Conservation (phyloP, 1,140 invertebrate genomes). For the Chrysoperla carnea region DNA sequence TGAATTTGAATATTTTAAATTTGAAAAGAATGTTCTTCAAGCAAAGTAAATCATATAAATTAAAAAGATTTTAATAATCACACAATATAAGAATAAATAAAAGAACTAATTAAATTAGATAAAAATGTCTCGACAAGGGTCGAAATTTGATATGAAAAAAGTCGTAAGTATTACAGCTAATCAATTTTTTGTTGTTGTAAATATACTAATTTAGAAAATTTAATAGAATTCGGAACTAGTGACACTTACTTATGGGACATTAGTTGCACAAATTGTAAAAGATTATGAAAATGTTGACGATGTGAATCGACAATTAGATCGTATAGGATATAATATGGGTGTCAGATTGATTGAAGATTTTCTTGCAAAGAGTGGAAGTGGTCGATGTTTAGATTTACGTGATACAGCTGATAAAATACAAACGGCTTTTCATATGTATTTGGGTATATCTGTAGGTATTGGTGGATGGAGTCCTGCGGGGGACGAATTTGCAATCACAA, state of each 20-base stretch:
- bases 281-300: conserved; percentile 90
- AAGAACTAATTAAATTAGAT: background rate
- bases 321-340: conserved; percentile 97
- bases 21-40: no score
- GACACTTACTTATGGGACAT: conserved; percentile 91
- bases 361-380: conserved; percentile 75
- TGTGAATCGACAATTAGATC: conserved; percentile 83
- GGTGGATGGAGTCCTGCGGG: conserved; percentile 85
- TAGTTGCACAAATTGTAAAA: conserved; percentile 91
- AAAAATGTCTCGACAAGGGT: conserved; percentile 20
- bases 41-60: background rate
- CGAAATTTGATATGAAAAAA: conserved; percentile 27
- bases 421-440: conserved; percentile 71
- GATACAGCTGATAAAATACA: conserved; percentile 97
- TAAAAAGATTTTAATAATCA: background rate
- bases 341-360: conserved; percentile 95
- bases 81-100: background rate
- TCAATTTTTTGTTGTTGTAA: background rate
- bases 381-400: conserved; percentile 84
- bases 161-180: conserved; percentile 21
- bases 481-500: conserved; percentile 92
- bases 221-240: conserved; percentile 89
- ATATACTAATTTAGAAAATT: conserved; percentile 1
- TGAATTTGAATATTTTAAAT: no score
- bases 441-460: conserved; percentile 78